These are phyloP conservation scores for Aphrocallistes beatrix DNA, from an alignment of 37 sponge, comb jelly and placozoan genomes.

Conservation along the genomic window DNA sequence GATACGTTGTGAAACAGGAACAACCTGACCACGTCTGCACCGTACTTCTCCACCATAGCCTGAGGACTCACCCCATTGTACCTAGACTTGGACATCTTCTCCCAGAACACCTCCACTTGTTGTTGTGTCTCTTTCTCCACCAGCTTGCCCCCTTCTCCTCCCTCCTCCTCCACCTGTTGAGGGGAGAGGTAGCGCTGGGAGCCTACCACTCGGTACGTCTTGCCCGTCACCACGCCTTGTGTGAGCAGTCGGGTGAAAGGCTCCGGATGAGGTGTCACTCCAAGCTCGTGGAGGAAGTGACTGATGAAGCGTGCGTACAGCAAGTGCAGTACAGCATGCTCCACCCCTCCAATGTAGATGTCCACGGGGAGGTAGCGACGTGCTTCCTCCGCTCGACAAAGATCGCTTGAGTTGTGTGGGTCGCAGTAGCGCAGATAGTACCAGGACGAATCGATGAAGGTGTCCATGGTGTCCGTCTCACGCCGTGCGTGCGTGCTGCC, in stretches of 20 bases:
- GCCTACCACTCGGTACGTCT: neutral
- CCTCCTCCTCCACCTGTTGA: constrained; percentile 32
- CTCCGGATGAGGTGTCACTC: neutral
- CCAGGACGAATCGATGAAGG: constrained; percentile 31
- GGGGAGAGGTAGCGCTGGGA: constrained; percentile 41
- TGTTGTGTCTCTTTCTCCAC: constrained; percentile 16
- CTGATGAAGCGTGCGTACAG: constrained; percentile 28
- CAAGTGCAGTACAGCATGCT: constrained; percentile 30
- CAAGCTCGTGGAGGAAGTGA: constrained; percentile 22
- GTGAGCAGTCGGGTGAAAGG: constrained; percentile 22
- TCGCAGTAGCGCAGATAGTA: constrained; percentile 27
- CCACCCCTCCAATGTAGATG: constrained; percentile 25
- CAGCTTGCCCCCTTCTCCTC: neutral
- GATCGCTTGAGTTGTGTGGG: neutral
- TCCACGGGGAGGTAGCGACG: constrained; percentile 22
- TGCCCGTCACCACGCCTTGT: constrained; percentile 27
- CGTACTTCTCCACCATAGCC: constrained; percentile 15
- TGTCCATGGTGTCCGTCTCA: constrained; percentile 37
- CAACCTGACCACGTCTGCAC: constrained; percentile 1
- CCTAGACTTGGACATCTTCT: constrained; percentile 31
- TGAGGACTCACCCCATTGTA: constrained; percentile 25
- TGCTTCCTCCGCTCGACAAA: neutral
- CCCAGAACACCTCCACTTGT: constrained; percentile 39
- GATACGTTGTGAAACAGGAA: neutral
- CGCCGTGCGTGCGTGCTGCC: constrained; percentile 23